A percentile compares a stretch with the other conserved stretches of the same genome.
Evolutionary conservation across 2,888 invertebrate genomes (phyloP).

Genomic region (Tromatobia lineatoria): DNA sequence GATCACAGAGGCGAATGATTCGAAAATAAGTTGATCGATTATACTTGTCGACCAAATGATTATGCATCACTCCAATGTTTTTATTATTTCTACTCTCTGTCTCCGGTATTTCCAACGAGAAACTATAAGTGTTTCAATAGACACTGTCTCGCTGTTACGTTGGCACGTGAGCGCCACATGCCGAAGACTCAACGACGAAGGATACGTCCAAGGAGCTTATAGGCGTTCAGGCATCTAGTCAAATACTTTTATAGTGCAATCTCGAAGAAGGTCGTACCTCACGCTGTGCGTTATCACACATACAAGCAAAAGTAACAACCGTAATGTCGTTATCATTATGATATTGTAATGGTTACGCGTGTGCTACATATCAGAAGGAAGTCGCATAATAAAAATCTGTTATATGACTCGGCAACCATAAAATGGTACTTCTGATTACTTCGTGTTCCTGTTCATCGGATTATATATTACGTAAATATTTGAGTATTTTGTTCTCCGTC

Average conservation of each 20-base stretch:
- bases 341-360: slow-evolving; percentile 22
- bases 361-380: slow-evolving; percentile 41
- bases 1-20: slow-evolving; percentile 34
- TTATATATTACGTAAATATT: slow-evolving; percentile 1
- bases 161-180: slow-evolving; percentile 53
- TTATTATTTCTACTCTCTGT: background rate
- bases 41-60: slow-evolving; percentile 28
- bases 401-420: background rate
- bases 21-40: slow-evolving; percentile 48
- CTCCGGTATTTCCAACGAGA: slow-evolving; percentile 16
- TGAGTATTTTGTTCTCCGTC: too few relatives aligned
- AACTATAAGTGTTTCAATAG: slow-evolving; percentile 28
- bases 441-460: background rate
- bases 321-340: slow-evolving; percentile 46
- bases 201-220: slow-evolving; percentile 7
- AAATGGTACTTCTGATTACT: background rate
- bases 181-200: slow-evolving; percentile 16
- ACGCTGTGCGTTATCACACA: slow-evolving; percentile 65
- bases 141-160: background rate
- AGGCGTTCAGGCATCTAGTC: slow-evolving; percentile 14
- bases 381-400: slow-evolving; percentile 16
- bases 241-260: slow-evolving; percentile 36
- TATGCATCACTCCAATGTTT: slow-evolving; percentile 6
- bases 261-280: slow-evolving; percentile 63
- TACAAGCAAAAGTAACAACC: slow-evolving; percentile 33